A percentile compares a stretch with the other conserved stretches of the same genome.
Conservation (phyloP, 2,113 vertebrate genomes). For the Gnathonemus echidnorhynchus region DNA sequence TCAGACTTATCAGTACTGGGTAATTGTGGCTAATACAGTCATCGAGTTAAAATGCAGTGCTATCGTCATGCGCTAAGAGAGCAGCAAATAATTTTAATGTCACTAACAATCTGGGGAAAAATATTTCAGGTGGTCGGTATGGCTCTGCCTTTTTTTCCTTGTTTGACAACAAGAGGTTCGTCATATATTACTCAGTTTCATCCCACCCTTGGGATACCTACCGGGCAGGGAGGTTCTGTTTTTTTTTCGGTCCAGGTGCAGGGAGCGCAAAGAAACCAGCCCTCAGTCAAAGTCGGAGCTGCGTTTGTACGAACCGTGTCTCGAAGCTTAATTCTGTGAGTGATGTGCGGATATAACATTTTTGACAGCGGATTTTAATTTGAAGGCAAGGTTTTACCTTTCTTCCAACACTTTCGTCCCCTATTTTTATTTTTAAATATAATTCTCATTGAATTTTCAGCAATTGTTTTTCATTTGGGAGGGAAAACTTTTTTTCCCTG, state of each 20-base stretch:
- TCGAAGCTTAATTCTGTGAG: neutral
- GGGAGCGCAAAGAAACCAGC: neutral
- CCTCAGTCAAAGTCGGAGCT: neutral
- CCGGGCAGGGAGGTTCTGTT: neutral
- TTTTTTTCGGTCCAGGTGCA: neutral
- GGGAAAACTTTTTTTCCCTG: neutral
- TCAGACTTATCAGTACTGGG: neutral
- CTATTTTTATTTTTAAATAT: neutral
- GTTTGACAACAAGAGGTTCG: neutral
- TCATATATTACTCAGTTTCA: neutral
- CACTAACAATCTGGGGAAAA: neutral
- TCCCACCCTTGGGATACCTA: neutral
- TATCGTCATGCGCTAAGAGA: neutral
- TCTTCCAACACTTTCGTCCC: neutral
- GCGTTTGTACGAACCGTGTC: neutral
- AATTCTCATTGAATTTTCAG: neutral
- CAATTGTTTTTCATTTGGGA: neutral
- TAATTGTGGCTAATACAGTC: neutral
- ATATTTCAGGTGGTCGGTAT: neutral
- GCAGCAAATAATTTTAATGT: neutral
- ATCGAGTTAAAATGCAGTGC: neutral
- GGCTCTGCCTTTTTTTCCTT: neutral
- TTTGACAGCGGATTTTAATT: neutral
- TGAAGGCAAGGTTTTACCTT: neutral
- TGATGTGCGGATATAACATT: neutral